These are phyloP conservation scores for Emydoidea blandingii DNA, from an alignment of 2,797 vertebrate genomes.

Conservation along the genomic window DNA sequence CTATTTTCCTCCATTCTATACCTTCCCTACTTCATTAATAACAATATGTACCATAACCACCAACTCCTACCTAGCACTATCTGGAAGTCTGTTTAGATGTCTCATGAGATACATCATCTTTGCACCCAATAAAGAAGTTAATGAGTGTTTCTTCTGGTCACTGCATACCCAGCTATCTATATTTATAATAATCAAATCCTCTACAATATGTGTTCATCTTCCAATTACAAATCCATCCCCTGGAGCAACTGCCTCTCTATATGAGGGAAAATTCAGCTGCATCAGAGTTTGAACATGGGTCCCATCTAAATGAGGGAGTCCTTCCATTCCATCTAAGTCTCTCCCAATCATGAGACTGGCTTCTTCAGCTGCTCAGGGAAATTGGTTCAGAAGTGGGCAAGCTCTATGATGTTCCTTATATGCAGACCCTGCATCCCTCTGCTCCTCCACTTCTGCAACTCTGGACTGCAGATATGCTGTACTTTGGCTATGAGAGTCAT, in stretches of 20 bases:
- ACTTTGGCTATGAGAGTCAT: neutral
- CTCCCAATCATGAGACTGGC: neutral
- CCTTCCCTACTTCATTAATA: neutral
- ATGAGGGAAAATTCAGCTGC: neutral
- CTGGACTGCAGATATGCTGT: neutral
- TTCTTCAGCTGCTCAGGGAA: slow-evolving; percentile 8
- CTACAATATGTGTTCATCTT: neutral
- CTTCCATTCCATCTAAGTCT: neutral
- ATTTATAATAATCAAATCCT: neutral
- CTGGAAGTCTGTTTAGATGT: neutral
- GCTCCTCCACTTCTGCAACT: neutral
- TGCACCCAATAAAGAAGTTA: neutral
- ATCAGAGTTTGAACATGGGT: neutral
- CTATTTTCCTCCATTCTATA: neutral
- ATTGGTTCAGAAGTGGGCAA: neutral
- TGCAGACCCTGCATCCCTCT: neutral
- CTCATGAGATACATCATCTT: neutral
- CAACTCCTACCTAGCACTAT: neutral
- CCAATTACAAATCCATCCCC: neutral
- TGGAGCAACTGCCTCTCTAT: neutral
- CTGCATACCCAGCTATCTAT: neutral
- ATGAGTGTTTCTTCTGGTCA: neutral
- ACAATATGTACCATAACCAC: neutral
- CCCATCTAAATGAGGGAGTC: neutral
- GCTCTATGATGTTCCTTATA: neutral